phyloP scores from a whole-genome alignment of 2,113 vertebrate species.

The Chrysemys picta region DNA sequence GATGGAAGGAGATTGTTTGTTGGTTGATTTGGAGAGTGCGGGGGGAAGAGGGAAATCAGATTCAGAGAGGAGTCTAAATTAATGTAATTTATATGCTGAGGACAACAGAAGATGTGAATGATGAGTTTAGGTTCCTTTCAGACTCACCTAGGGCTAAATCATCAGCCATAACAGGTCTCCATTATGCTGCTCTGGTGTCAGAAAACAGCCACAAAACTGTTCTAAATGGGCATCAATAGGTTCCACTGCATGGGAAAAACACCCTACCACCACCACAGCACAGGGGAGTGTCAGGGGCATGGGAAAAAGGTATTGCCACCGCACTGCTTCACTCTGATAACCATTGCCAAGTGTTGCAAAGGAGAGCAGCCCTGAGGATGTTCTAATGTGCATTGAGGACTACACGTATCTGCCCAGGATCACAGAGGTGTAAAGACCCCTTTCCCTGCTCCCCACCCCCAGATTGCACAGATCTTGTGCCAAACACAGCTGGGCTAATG shows the following conservation, averaged over 20 bases:
- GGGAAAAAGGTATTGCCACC: neutral
- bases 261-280: neutral
- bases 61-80: neutral
- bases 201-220: neutral
- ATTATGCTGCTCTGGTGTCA: neutral
- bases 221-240: accelerated
- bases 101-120: neutral
- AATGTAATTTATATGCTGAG: neutral
- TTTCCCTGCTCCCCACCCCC: neutral
- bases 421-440: neutral
- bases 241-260: neutral
- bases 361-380: neutral
- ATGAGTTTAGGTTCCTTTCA: neutral
- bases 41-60: neutral
- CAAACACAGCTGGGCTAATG: neutral
- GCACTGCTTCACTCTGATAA: neutral
- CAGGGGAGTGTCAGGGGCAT: neutral
- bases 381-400: neutral
- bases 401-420: neutral
- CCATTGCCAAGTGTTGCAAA: neutral
- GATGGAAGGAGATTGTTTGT: neutral
- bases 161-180: neutral
- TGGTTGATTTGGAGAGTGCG: neutral
- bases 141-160: neutral
- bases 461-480: neutral